Evolutionary conservation across 53 echinoderm and acorn worm genomes (phyloP), one percentile per base, ranked within the genome.

Genomic region (Echinometra lucunter): DNA sequence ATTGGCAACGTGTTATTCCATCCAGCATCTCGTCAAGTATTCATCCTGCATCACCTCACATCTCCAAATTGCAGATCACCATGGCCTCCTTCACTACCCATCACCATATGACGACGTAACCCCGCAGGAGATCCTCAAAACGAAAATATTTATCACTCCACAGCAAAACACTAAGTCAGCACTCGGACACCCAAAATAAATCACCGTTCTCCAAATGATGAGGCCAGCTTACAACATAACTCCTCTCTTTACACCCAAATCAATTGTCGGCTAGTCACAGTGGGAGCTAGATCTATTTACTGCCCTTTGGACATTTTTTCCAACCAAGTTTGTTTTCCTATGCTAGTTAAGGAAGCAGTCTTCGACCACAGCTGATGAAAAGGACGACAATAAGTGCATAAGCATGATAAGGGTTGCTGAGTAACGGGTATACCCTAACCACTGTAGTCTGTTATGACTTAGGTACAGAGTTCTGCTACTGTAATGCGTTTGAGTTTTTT

Each of bases 71-170:
- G 49, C 2, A 28, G 85, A 27, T 49, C 7, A 19, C 53, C 30
- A 0, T 16, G 47, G 49, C 49, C 45, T 85, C 85, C 85, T 85
- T 53, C 49, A n/a, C 49, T n/a, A n/a, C 27, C 45, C 53, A n/a
- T n/a, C 49, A 45, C 28, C 40, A 53, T 53, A 2, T 11, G 23
- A 44, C 44, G 81, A 81, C 81, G n/a, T 85, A 49, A 28, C 28
- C 78, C 85, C 85, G 85, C 15, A 85, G 85, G 85, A 49, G 23
- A 49, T n/a, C 85, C 49, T 85, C 37, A 27, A 85, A 85, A 85
- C 85, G 19, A 85, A 85, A 85, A 85, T 85, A 85, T 85, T 85
- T 85, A 85, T 85, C 85, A 85, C 85, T 85, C 85, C 85, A 49
- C 49, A 49, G 49, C 85, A 49, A 28, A 85, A 45, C 49, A n/a